Evolutionary conservation across 2,888 invertebrate species (phyloP).

Genomic region (Teinopalpus imperialis): DNA sequence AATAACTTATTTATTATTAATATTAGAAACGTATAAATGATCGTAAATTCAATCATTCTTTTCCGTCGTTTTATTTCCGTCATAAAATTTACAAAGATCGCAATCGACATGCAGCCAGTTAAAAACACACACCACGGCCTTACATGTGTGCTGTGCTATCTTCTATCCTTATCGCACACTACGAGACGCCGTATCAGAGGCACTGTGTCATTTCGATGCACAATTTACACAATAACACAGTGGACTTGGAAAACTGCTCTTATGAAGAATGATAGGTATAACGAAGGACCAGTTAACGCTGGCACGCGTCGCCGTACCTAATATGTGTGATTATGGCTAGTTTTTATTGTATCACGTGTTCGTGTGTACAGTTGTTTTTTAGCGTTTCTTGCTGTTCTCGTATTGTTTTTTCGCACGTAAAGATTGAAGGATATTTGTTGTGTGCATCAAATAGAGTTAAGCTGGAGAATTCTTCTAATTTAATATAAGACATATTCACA

Average conservation of each 20-base stretch:
- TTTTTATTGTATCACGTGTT: slow-evolving; percentile 5
- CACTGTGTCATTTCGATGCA: slow-evolving; percentile 27
- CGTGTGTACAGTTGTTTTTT: slow-evolving; percentile 3
- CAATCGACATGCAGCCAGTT: slow-evolving; percentile 28
- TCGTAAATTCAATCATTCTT: too few species aligned
- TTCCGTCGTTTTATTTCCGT: slow-evolving; percentile 8
- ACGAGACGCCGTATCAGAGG: slow-evolving; percentile 5
- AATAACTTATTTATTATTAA: too few species aligned
- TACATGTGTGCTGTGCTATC: slow-evolving; percentile 31
- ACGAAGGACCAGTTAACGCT: slow-evolving; percentile 9
- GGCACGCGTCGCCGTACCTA: slow-evolving; percentile 11
- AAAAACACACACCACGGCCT: slow-evolving; percentile 26
- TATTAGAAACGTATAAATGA: too few species aligned
- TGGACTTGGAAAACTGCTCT: slow-evolving; percentile 31
- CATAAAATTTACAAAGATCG: slow-evolving; percentile 25
- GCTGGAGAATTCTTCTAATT: too few species aligned
- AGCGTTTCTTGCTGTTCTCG: slow-evolving; percentile 2
- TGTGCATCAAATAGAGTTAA: neutral
- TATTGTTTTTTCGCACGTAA: neutral
- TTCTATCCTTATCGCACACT: slow-evolving; percentile 32
- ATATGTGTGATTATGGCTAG: neutral
- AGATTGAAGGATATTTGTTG: neutral
- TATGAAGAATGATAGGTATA: slow-evolving; percentile 28
- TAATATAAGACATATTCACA: too few species aligned
- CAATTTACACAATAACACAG: slow-evolving; percentile 8